Evolutionary conservation across 2,797 vertebrate species (phyloP), one percentile per base, ranked within the genome.

Genomic region (Acrocephalus scirpaceus): DNA sequence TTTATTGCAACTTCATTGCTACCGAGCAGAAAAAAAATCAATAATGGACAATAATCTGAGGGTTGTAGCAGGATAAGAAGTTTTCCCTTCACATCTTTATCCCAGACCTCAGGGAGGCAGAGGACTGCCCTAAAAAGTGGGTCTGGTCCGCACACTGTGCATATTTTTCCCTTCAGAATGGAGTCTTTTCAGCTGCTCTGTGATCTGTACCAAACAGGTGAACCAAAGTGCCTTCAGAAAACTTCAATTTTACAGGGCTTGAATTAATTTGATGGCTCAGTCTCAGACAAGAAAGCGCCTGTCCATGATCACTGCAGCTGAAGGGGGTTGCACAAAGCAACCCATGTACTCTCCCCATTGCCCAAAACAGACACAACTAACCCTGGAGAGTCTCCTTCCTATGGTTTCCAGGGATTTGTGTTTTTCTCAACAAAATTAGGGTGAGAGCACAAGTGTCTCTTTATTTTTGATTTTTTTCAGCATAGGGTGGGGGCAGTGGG

Each of bases 301-400:
- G 13, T 30, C 17, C 26, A 36, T 0, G 0, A 13, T n/a, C 27
- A 13, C 12, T 56, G 47, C 48, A 73, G 50, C 29, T 58, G 6
- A 32, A 66, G 9, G 11, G 6, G 11, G 2, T 20, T 66, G 36
- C 51, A 53, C 6, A 2, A 50, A 58, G 23, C 15, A 72, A 12
- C 10, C 8, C 6, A 2, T 10, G 18, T n/a, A 3, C 34, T 65
- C 56, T 75, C 20, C 42, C 12, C 25, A 5, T 22, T 80, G 22
- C 45, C 40, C 50, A 20, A 70, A 85, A 27, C 7, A 56, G 11
- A 5, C 22, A 61, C 27, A 47, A 0, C 8, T 47, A 7, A 22
- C 70, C 25, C 69, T 85, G 58, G 8, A 53, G 47, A n/a, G 21
- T 44, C 15, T 72, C 38, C 3, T 3, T 47, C n/a, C 10, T 23